These are phyloP conservation scores for Catharus bicknelli DNA, from an alignment of 2,113 vertebrate genomes.

Conservation along the genomic window DNA sequence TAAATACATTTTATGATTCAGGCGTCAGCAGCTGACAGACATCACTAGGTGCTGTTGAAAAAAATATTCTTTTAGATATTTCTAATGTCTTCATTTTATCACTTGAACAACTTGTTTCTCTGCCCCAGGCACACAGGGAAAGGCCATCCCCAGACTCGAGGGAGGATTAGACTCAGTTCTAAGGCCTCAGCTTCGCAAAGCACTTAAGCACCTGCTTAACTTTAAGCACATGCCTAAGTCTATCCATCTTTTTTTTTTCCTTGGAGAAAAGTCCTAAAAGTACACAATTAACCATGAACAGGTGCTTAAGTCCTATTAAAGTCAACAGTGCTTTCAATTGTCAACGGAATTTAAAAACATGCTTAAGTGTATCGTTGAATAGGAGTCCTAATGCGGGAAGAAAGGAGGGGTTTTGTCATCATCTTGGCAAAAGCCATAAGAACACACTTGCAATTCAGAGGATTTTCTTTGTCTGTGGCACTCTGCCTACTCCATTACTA, in stretches of 20 bases:
- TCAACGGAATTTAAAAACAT: slow-evolving; percentile 57
- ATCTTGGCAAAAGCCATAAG: slow-evolving; percentile 50
- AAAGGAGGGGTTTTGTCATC: slow-evolving; percentile 50
- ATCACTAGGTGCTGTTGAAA: neutral
- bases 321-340: slow-evolving; percentile 65
- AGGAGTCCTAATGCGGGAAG: slow-evolving; percentile 44
- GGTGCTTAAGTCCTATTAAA: slow-evolving; percentile 66
- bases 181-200: neutral
- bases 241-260: neutral
- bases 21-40: neutral
- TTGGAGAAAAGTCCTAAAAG: slow-evolving; percentile 28
- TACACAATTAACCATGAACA: slow-evolving; percentile 65
- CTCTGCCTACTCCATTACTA: slow-evolving; percentile 15
- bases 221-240: slow-evolving; percentile 58
- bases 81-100: neutral
- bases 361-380: slow-evolving; percentile 51
- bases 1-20: neutral
- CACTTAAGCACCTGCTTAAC: slow-evolving; percentile 62
- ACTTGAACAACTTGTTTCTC: neutral
- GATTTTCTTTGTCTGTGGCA: slow-evolving; percentile 58
- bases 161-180: neutral
- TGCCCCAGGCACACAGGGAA: neutral
- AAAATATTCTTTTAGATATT: neutral
- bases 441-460: slow-evolving; percentile 57
- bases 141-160: neutral